phyloP scores from a whole-genome alignment of 1,140 invertebrate genomes.

The Harlomillsia oculata region DNA sequence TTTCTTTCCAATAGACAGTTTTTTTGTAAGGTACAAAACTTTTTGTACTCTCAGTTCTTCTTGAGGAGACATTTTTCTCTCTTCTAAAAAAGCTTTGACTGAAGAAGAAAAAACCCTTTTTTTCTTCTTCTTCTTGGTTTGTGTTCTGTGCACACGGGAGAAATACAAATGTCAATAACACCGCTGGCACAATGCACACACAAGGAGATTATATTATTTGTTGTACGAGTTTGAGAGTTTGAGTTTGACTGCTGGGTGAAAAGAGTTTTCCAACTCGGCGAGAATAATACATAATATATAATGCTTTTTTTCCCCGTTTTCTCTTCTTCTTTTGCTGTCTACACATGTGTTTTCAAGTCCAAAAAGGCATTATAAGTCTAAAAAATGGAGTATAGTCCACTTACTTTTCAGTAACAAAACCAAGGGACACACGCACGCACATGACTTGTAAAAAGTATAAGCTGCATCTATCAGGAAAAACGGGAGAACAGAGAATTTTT shows the following conservation, averaged over 20 bases:
- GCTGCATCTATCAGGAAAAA: slow-evolving; percentile 10
- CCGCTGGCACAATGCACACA: slow-evolving; percentile 11
- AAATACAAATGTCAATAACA: slow-evolving; percentile 17
- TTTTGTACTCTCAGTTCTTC: background rate
- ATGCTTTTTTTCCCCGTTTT: too few species aligned
- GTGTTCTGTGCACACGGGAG: slow-evolving; percentile 8
- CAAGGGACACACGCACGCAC: too few species aligned
- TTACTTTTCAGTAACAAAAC: slow-evolving; percentile 1
- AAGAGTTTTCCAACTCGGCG: slow-evolving; percentile 12
- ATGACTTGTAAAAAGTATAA: too few species aligned
- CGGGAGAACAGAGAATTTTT: slow-evolving; percentile 6
- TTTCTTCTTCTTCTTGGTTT: too few species aligned
- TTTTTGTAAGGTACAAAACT: too few species aligned
- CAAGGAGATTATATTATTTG: slow-evolving; percentile 16
- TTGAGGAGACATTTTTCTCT: slow-evolving; percentile 6
- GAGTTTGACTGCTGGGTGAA: slow-evolving; percentile 9
- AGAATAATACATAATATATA: slow-evolving; percentile 8
- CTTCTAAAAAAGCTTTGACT: too few species aligned
- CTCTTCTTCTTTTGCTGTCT: too few species aligned
- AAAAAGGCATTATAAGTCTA: slow-evolving; percentile 1
- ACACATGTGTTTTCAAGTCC: too few species aligned
- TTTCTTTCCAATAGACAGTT: too few species aligned
- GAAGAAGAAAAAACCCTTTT: too few species aligned
- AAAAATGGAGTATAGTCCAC: slow-evolving; percentile 2
- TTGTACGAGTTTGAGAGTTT: too few species aligned